phyloP scores from a whole-genome alignment of 1,140 invertebrate species.

The Vanessa atalanta region DNA sequence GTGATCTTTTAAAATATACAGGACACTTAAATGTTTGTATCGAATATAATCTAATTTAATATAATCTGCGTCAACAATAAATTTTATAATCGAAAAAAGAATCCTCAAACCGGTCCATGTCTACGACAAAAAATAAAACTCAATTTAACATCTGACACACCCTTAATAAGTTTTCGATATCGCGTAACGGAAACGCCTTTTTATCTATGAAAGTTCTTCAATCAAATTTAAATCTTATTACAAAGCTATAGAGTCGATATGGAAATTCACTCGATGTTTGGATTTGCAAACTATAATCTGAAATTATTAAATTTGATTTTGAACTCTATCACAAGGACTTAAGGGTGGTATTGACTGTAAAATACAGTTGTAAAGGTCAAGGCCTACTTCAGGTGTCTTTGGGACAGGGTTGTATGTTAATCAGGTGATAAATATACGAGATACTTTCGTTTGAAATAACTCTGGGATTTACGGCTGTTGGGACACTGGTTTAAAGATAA shows the following conservation, averaged over 20 bases:
- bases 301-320: background rate
- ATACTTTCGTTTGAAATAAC: conserved; percentile 25
- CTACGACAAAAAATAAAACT: conserved; percentile 9
- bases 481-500: conserved; percentile 20
- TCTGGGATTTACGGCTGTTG: conserved; percentile 18
- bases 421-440: conserved; percentile 27
- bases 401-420: conserved; percentile 24
- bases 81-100: background rate
- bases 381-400: conserved; percentile 24
- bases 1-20: no score
- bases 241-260: background rate
- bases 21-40: no score
- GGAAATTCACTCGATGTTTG: background rate
- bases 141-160: conserved; percentile 24
- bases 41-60: no score
- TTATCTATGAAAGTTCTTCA: background rate
- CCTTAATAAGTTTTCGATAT: conserved; percentile 31
- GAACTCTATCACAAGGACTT: background rate
- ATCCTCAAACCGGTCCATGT: background rate
- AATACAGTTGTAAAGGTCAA: conserved; percentile 4
- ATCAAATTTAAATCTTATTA: conserved; percentile 8
- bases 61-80: no score
- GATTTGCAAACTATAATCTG: background rate
- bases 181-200: background rate
- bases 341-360: background rate